A percentile compares a stretch with the other conserved stretches of the same genome.
Evolutionary conservation across 1,140 invertebrate genomes (phyloP).

Genomic region (Laodelphax striatellus): DNA sequence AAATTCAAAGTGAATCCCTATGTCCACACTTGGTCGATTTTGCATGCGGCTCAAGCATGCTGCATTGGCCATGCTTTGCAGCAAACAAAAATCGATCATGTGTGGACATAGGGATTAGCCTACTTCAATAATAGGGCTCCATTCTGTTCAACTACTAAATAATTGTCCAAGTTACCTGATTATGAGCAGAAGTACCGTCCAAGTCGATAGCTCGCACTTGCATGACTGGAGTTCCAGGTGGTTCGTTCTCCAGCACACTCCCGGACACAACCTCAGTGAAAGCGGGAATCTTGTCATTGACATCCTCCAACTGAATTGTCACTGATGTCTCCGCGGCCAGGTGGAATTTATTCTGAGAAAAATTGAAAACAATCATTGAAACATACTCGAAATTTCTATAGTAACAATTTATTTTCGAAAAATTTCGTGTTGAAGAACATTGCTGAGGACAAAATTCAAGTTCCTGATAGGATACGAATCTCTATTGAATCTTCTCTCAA

Average conservation of each 20-base stretch:
- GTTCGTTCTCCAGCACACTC: slow-evolving; percentile 73
- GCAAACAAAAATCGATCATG: no score
- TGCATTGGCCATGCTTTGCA: no score
- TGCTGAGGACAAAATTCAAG: no score
- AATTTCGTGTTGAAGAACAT: no score
- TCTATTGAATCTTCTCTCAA: no score
- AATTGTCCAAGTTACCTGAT: slow-evolving; percentile 40
- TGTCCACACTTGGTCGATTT: no score
- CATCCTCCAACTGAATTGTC: slow-evolving; percentile 64
- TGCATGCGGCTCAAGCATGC: no score
- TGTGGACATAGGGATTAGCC: no score
- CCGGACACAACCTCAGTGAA: slow-evolving; percentile 66
- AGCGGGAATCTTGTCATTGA: slow-evolving; percentile 78
- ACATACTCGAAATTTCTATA: neutral
- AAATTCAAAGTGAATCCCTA: no score
- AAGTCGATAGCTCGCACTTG: slow-evolving; percentile 75
- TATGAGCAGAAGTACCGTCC: slow-evolving; percentile 70
- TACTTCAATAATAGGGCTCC: no score
- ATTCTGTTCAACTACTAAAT: neutral
- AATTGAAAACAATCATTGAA: slow-evolving; percentile 8
- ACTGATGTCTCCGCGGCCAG: slow-evolving; percentile 64
- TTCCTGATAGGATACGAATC: no score
- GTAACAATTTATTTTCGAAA: no score
- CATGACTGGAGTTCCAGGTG: slow-evolving; percentile 66
- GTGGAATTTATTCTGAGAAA: slow-evolving; percentile 61